Base-by-base conservation (phyloP, 2,888 invertebrate species). In the Yponomeuta cagnagella region DNA sequence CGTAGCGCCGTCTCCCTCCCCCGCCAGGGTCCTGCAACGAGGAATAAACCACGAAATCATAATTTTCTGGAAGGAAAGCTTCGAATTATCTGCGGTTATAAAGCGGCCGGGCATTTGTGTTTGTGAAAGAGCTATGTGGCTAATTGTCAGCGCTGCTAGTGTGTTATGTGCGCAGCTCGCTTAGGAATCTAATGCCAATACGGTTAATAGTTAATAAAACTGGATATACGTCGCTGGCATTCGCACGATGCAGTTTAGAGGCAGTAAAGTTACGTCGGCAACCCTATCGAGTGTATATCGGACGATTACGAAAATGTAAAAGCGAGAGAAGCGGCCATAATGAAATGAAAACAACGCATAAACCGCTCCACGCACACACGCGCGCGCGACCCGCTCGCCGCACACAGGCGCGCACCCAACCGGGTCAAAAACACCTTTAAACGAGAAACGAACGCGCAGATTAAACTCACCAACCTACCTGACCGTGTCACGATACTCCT, bases 371-470 rank as follows among this genome's bases (percentile, higher is more conserved):
- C 85, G 80, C 86, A 83, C 86, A 85, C 83, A 81, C 77, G 75
- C 73, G 52, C 48, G 31, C 10, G 30, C 68, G 43, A n/a, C 75
- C 75, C 75, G 72, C 73, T 72, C 72, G 73, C 75, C 70, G 67
- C 78, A 79, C 82, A 81, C 82, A 82, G 81, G 80, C 80, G 79
- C 83, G 82, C 30, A 58, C 48, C 81, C 83, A 87, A 89, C 87
- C 90, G 89, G 90, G 90, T 90, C 90, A 88, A 89, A 90, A 90
- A 90, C 91, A 90, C 89, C 87, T 90, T 89, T 87, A 87, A 85
- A 86, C 86, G 83, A 87, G 86, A 88, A 86, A 82, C 83, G 87
- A 87, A 85, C 85, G 83, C 83, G 87, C 86, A 88, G 85, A 84
- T 80, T 79, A 83, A 58, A 58, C 52, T 58, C 52, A 12, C 52